Base-by-base conservation (phyloP, 2,888 invertebrate species). In the Clivina fossor region DNA sequence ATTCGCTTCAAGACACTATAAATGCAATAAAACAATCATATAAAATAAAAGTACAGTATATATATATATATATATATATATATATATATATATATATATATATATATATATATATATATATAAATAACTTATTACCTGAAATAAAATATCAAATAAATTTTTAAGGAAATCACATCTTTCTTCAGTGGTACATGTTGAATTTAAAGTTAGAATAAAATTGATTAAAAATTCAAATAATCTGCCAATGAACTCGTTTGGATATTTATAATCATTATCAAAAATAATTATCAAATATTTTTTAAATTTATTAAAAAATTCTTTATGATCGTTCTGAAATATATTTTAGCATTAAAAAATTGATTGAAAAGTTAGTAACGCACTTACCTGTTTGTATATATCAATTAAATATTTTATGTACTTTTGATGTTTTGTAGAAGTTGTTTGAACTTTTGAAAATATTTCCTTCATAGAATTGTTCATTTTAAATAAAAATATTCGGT, bases 381-480 rank as follows among this genome's bases (percentile, higher is more conserved):
- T 28, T 47, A 48, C 48, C 48, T 48, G 7, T 48, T 48, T 5
- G 8, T 26, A 15, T 15, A 48, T 16, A 24, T 48, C 48, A 35
- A 35, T 19, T n/a, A 48, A 18, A 35, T 33, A 26, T 37, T 48
- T 48, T 4, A 48, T 33, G 22, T 48, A 48, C 24, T 35, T 48
- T 15, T 35, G 15, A 22, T 48, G 48, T 7, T 20, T 26, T 15
- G 24, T 26, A 11, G 48, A 24, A 22, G 35, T 24, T 22, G 15
- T 48, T 37, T 48, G 48, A 1, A 37, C 48, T 18, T 19, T 22
- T 15, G 35, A 16, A 11, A 48, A 24, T 37, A 48, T 48, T 22
- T 30, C 30, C 9, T 9, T 11, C 9, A 30, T 11, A 30, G 30
- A 30, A 4, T 2, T 30, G 13, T 11, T 30, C 30, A 30, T 30